Conservation (phyloP, 2,797 vertebrate species). For the Poeciliopsis gracilis region DNA sequence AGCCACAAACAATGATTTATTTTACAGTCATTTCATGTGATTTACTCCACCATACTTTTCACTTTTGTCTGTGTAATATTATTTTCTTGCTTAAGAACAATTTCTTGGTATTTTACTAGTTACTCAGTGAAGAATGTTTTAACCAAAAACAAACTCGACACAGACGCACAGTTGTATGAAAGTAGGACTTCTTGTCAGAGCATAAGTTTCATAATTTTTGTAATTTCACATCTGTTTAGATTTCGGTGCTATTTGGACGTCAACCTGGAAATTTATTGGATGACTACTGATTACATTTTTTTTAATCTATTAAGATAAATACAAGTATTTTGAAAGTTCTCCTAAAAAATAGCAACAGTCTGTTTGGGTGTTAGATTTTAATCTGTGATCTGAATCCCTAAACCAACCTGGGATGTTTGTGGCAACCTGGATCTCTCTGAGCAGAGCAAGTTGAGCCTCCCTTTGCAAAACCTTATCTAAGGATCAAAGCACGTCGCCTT, state of each 20-base stretch:
- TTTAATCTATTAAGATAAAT: too few relatives aligned
- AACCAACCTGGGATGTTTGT: conserved; percentile 45
- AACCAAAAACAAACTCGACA: background rate
- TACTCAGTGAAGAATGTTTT: background rate
- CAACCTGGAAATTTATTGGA: background rate
- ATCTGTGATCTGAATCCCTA: conserved; percentile 31
- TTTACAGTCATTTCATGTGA: background rate
- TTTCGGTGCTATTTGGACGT: background rate
- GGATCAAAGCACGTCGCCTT: conserved; percentile 75
- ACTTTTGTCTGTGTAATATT: background rate
- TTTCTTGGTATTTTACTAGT: background rate
- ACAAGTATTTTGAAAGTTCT: background rate
- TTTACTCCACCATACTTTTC: background rate
- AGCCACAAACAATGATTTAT: background rate
- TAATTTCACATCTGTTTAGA: background rate
- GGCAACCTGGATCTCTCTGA: conserved; percentile 43
- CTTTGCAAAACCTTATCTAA: conserved; percentile 74
- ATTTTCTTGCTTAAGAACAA: background rate
- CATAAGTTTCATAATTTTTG: background rate
- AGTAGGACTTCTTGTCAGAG: background rate
- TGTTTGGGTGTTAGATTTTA: background rate
- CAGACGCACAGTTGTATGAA: background rate
- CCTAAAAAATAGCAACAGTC: too few relatives aligned
- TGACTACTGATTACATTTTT: too few relatives aligned
- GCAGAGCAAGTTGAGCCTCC: conserved; percentile 52